Evolutionary conservation across 2,113 vertebrate species (phyloP), one percentile per base, ranked within the genome.

Genomic region (Dolichotis patagonum): DNA sequence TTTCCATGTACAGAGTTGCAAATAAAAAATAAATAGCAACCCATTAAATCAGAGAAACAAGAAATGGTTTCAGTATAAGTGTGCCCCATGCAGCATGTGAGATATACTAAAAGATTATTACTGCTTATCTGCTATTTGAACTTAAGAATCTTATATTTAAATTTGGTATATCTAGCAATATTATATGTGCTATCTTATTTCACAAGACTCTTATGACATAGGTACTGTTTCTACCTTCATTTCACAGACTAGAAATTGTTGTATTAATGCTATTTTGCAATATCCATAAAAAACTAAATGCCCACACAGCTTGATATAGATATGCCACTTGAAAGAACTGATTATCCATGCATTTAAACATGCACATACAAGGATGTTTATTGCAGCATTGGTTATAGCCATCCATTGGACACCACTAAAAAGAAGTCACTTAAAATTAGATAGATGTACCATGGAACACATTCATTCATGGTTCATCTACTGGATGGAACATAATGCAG

Each of bases 11-110:
- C 2, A 88, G 2, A 38, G 46, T 65, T 65, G 20, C 26, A 77
- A 91, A 96, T 94, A 78, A 97, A 96, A 60, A 89, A 78, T 35
- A 69, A 84, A 78, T 85, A 38, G 52, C 4, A 56, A 3, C 3
- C n/a, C 62, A 80, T 67, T 91, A 90, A 86, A 85, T 88, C n/a
- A 88, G n/a, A 81, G 56, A 92, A 96, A 94, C 2, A 95, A 75
- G 46, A 84, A 52, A 54, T 78, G 52, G 62, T 86, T 91, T 85
- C 69, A 81, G 28, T 81, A 26, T 58, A 77, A 46, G 2, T 46
- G n/a, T 83, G 1, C 54, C 11, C 56, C 20, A 28, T 69, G 65
- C 19, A 75, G 69, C 56, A 95, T 43, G 85, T 85, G 3, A 30
- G 24, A 91, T 38, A 81, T 38, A 85, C 17, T 90, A 95, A 96